Evolutionary conservation across 1,140 invertebrate species (phyloP).

Genomic region (Pseudachorutes palmiensis): DNA sequence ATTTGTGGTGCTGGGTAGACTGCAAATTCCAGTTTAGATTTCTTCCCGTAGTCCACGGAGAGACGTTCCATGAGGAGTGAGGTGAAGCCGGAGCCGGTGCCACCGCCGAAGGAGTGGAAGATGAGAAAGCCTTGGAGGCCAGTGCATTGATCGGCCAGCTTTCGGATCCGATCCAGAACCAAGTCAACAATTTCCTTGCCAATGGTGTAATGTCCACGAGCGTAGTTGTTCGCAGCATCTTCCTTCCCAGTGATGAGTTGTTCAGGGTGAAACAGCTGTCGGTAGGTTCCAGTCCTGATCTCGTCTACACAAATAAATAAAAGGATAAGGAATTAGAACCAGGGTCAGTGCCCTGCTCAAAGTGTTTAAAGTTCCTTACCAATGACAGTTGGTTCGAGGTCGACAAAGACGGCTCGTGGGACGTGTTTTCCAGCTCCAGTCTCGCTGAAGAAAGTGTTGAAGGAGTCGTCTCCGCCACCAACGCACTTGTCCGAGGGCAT

Average conservation of each 20-base stretch:
- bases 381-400: constrained; percentile 52
- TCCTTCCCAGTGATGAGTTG: constrained; percentile 62
- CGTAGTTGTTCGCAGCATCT: constrained; percentile 67
- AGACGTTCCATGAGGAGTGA: constrained; percentile 78
- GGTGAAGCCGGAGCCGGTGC: constrained; percentile 78
- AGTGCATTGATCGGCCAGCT: constrained; percentile 74
- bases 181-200: constrained; percentile 50
- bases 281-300: constrained; percentile 53
- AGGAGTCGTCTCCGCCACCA: constrained; percentile 51
- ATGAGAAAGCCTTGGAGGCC: constrained; percentile 64
- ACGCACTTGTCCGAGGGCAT: too few relatives aligned
- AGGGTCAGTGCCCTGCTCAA: too few relatives aligned
- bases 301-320: constrained; percentile 45
- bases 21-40: constrained; percentile 83
- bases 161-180: constrained; percentile 52
- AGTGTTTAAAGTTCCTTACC: too few relatives aligned
- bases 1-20: constrained; percentile 74
- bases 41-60: too few relatives aligned
- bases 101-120: constrained; percentile 85
- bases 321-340: too few relatives aligned
- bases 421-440: constrained; percentile 48
- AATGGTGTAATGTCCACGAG: constrained; percentile 53
- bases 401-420: constrained; percentile 50
- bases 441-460: constrained; percentile 51
- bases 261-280: too few relatives aligned